Base-by-base conservation (phyloP, 2,797 vertebrate species). In the Chromis chromis region DNA sequence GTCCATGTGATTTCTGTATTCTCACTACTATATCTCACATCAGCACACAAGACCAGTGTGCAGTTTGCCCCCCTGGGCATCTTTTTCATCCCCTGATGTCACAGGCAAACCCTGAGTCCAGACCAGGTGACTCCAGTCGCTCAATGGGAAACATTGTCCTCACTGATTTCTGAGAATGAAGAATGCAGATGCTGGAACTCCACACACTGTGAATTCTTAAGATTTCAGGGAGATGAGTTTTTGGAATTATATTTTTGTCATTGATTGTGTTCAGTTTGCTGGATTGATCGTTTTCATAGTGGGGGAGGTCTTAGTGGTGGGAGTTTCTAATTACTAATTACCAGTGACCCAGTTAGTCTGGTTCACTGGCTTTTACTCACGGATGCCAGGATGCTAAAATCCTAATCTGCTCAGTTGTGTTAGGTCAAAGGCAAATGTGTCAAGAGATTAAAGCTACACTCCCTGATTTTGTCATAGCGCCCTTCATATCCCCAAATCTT, bases 121-220 rank as follows among this genome's bases (percentile, higher is more conserved):
- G 65, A 91, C 66, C 90, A 90, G 91, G 88, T 92, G 92, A 91
- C 87, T 84, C 44, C 9, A 24, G 21, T 13, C 0, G 14, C 54
- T 90, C 86, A 91, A 84, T 85, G 59, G 77, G 39, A 68, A 72
- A 62, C 48, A 78, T 82, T 91, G 87, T 89, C 49, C 76, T 21
- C 44, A 4, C 49, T 3, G 22, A 46, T 59, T 86, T 80, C 65
- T 63, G 25, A 78, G 73, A 81, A 84, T 21, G n/a, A 69, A 72
- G 40, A 21, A 17, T 8, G 57, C 31, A 1, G n/a, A 72, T 24
- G 33, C 50, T 62, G 61, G 12, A 49, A 64, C 28, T 40, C 54
- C 7, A 48, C 39, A 14, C 3, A 58, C 22, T 9, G 12, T 52
- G 46, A 25, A 63, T 4, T 36, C 33, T 36, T 36, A 10, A 54